Base-by-base conservation (phyloP, 2,113 vertebrate species). In the Protomyctophum bolini region DNA sequence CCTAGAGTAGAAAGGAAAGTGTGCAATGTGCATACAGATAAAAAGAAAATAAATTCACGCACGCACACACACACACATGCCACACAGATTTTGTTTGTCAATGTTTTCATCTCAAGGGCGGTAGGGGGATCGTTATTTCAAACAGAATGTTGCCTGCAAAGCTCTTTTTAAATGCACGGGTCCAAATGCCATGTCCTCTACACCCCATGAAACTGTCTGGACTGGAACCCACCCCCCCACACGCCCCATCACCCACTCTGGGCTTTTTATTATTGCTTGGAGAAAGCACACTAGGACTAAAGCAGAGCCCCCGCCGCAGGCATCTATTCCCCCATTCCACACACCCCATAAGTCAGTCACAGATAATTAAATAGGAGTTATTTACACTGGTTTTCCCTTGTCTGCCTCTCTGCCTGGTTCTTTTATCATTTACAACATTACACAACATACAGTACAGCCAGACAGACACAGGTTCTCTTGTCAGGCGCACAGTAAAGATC, bases 341-440 rank as follows among this genome's bases (percentile, higher is more conserved):
- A 91, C 92, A 93, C 91, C 91, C 91, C 92, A 93, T 94, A 93
- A 91, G 90, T 94, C 92, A 94, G 89, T 89, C 91, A 89, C 92
- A 93, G 92, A 91, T 91, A 93, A 94, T 93, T 92, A 93, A 92
- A 92, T 92, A 87, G 86, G 88, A 93, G 89, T 92, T 93, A 94
- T 93, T 93, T 93, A 93, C 91, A 90, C 90, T 87, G 77, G 63
- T 90, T 88, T 88, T 87, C 87, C 82, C 86, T 90, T 78, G 83
- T 90, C 79, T 81, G 80, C 82, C 80, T 85, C 79, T 77, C 86
- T 88, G 33, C 33, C 33, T 41, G 86, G 82, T 80, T 58, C 77
- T 84, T 89, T 91, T 86, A 88, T 88, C 83, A 87, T 89, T 84
- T 86, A 85, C 83, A 75, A 83, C 85, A 71, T 70, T 41, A 48